Evolutionary conservation across 2,888 invertebrate species (phyloP).

Genomic region (Drosophila peninsularis): DNA sequence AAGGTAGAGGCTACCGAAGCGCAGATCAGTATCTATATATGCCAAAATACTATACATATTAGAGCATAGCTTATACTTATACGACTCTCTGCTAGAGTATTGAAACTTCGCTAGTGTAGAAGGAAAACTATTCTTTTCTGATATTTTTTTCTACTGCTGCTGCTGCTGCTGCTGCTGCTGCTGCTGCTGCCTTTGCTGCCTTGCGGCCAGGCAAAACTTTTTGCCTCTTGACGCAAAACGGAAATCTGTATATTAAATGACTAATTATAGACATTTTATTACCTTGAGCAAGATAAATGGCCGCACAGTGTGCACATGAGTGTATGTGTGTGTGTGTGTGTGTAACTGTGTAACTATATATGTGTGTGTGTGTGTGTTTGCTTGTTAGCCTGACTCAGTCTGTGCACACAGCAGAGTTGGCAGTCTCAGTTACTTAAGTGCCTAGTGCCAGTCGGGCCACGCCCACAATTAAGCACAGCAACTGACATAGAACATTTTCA

Average conservation of each 20-base stretch:
- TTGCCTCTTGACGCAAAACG: conserved; percentile 81
- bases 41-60: too few relatives aligned
- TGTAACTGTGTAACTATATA: conserved; percentile 1
- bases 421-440: conserved; percentile 60
- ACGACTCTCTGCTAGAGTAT: conserved; percentile 3
- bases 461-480: conserved; percentile 49
- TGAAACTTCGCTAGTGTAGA: neutral
- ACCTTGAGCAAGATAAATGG: conserved; percentile 81
- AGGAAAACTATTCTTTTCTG: conserved; percentile 2
- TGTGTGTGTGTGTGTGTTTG: neutral
- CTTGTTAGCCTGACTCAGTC: conserved; percentile 21
- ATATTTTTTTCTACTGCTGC: conserved; percentile 8
- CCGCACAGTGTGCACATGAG: conserved; percentile 49
- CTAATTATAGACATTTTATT: conserved; percentile 83
- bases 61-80: too few relatives aligned
- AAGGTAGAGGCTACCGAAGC: too few relatives aligned
- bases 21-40: too few relatives aligned
- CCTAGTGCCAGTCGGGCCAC: conserved; percentile 29
- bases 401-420: conserved; percentile 26
- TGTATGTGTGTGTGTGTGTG: conserved; percentile 1
- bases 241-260: conserved; percentile 83
- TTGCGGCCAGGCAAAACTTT: conserved; percentile 66
- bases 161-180: conserved; percentile 3
- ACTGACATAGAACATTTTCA: conserved; percentile 68
- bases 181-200: conserved; percentile 8